phyloP scores from a whole-genome alignment of 2,888 invertebrate species.

The Melieria crassipennis region DNA sequence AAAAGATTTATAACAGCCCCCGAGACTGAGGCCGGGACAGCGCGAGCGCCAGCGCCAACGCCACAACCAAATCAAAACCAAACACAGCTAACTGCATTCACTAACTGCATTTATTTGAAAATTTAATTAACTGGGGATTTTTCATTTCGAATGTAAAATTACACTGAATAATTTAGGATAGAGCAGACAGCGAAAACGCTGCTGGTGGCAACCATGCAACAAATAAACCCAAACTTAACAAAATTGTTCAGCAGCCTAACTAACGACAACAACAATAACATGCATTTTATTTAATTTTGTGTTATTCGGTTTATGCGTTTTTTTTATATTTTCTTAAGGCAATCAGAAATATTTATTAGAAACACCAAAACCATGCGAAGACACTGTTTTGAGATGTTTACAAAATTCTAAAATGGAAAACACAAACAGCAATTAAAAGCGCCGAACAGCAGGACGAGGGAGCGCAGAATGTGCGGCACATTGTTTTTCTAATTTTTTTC shows the following conservation, averaged over 20 bases:
- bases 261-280: not conserved
- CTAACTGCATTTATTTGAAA: constrained; percentile 21
- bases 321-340: not conserved
- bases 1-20: constrained; percentile 40
- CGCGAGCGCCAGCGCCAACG: not conserved
- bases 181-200: constrained; percentile 1
- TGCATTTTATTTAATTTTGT: no score
- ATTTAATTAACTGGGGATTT: constrained; percentile 14
- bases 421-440: not conserved
- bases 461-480: no score
- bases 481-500: no score
- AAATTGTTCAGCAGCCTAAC: not conserved
- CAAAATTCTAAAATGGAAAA: constrained; percentile 2
- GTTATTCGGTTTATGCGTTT: no score
- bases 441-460: no score
- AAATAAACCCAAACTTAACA: not conserved
- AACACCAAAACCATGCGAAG: not conserved
- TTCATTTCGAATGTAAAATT: not conserved
- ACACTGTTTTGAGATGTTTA: constrained; percentile 11
- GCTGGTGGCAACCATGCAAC: constrained; percentile 7
- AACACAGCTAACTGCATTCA: not conserved
- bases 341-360: constrained; percentile 12
- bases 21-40: constrained; percentile 17
- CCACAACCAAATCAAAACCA: no score
- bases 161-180: constrained; percentile 13